phyloP scores from a whole-genome alignment of 2,797 vertebrate genomes.

The Mastacembelus armatus region DNA sequence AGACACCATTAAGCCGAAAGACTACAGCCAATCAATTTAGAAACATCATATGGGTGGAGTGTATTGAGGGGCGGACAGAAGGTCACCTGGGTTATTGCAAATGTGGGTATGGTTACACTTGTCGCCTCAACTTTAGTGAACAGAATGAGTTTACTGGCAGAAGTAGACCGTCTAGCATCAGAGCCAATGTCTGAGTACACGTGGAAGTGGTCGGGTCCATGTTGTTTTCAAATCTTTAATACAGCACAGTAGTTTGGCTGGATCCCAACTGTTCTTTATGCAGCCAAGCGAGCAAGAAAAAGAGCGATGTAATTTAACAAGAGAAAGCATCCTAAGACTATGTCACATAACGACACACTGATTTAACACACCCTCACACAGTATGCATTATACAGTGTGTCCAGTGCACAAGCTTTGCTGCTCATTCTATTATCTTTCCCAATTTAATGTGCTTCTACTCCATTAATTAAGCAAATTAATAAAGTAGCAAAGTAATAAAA shows the following conservation, averaged over 20 bases:
- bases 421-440: background rate
- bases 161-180: conserved; percentile 17
- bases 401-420: background rate
- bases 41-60: conserved; percentile 46
- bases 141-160: conserved; percentile 43
- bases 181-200: conserved; percentile 26
- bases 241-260: conserved; percentile 5
- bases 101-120: conserved; percentile 45
- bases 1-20: conserved; percentile 68
- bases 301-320: conserved; percentile 1
- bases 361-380: background rate
- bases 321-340: background rate
- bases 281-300: background rate
- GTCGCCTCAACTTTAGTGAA: conserved; percentile 34
- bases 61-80: conserved; percentile 18
- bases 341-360: background rate
- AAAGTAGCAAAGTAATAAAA: background rate
- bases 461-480: conserved; percentile 8
- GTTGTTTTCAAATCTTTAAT: conserved; percentile 25
- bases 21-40: conserved; percentile 68
- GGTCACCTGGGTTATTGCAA: conserved; percentile 56
- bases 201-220: conserved; percentile 35
- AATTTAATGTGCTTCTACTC: background rate
- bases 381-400: background rate
- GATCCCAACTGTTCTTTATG: background rate